Evolutionary conservation across 2,113 vertebrate species (phyloP), one percentile per base, ranked within the genome.

Genomic region (Ovis canadensis): DNA sequence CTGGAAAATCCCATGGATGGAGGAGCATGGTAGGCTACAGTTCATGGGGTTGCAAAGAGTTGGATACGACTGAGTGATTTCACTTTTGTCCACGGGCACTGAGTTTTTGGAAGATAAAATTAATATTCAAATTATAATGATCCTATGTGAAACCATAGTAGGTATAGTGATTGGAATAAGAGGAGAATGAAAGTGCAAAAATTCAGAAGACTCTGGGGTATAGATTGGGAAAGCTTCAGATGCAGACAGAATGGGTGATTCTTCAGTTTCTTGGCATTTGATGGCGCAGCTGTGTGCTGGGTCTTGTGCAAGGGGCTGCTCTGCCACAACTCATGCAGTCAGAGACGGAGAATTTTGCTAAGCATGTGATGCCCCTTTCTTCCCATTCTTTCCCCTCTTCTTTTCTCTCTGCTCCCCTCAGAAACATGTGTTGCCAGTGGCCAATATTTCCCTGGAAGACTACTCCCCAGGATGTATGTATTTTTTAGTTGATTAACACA

Each of bases 401-500:
- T 40, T 6, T 3, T 7, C 17, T 27, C 5, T 10, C 15, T 27
- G 33, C 21, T 8, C 64, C 33, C n/a, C 23, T 50, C 25, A 4
- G 1, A 15, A 4, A 9, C 23, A 5, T 3, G 3, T 6, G 59
- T 60, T 50, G 36, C 78, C 19, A 80, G 91, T 86, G 96, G 25
- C n/a, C 36, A 60, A 23, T 57, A 52, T 93, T 97, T 85, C 93
- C 67, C n/a, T 93, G 60, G n/a, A 86, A 88, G 77, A 94, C 59
- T 45, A 50, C 2, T 84, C 64, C 2, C 0, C 4, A 25, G n/a
- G 9, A 27, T 48, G 55, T 87, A 55, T 43, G 7, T 92, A 29
- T 77, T 96, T 98, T 31, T 64, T 21, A 97, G 14, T 91, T 90
- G 16, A 59, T 83, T 82, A 74, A 91, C 60, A 25, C 12, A 33